phyloP scores from a whole-genome alignment of 2,888 invertebrate genomes.

The Metopia argyrocephala region DNA sequence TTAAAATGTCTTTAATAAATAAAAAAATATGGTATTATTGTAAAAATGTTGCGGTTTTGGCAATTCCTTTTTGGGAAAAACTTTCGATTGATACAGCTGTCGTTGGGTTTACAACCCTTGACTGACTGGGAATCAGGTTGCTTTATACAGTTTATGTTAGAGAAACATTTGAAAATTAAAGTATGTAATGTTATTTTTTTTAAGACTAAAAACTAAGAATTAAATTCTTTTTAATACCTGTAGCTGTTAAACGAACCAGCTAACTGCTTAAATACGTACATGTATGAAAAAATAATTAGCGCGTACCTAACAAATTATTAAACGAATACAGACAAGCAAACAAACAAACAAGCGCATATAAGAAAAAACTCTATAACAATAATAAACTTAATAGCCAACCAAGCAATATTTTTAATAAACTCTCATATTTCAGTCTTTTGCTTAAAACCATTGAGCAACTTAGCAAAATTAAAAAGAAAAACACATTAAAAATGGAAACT shows the following conservation, averaged over 20 bases:
- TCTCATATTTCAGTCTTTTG: conserved; percentile 53
- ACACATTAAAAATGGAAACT: conserved; percentile 17
- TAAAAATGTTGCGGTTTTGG: too few species aligned
- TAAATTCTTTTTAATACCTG: conserved; percentile 25
- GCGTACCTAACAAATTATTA: conserved; percentile 42
- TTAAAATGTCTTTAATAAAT: too few species aligned
- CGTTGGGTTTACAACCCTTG: too few species aligned
- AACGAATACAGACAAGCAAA: conserved; percentile 28
- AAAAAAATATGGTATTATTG: too few species aligned
- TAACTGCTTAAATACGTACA: conserved; percentile 30
- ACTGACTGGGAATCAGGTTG: too few species aligned
- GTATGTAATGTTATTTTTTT: not conserved
- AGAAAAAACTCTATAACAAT: conserved; percentile 19
- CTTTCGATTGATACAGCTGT: too few species aligned
- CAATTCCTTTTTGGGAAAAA: too few species aligned
- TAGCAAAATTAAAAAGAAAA: conserved; percentile 10
- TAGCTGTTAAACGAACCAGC: conserved; percentile 3
- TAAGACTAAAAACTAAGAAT: not conserved
- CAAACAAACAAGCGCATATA: conserved; percentile 6
- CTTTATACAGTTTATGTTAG: too few species aligned
- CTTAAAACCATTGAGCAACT: conserved; percentile 46
- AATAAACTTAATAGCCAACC: conserved; percentile 34
- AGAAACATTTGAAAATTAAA: too few species aligned
- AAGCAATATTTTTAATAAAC: conserved; percentile 43
- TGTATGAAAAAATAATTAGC: conserved; percentile 47